A percentile compares a stretch with the other conserved stretches of the same genome.
These are phyloP conservation scores for Ecdyonurus torrentis DNA, from an alignment of 2,888 invertebrate genomes.

Conservation along the genomic window DNA sequence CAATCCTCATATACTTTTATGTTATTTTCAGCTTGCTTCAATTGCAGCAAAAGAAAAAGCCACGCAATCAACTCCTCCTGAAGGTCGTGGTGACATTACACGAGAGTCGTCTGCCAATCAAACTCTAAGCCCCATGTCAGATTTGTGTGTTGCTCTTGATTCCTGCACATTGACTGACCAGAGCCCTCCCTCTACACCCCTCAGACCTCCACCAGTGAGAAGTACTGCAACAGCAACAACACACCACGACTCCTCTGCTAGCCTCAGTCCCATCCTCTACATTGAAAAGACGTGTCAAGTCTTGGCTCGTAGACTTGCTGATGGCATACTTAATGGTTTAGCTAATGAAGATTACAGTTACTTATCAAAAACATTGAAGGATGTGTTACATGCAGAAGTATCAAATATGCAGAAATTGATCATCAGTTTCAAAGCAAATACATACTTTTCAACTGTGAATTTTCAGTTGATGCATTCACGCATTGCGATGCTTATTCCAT, in stretches of 20 bases:
- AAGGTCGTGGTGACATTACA: neutral
- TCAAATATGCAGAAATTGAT: neutral
- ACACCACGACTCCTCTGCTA: neutral
- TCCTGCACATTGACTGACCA: conserved; percentile 34
- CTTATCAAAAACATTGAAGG: neutral
- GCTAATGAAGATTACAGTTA: neutral
- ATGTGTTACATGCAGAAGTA: neutral
- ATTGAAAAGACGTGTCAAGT: conserved; percentile 45
- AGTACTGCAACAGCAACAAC: neutral
- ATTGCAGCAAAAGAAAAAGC: neutral
- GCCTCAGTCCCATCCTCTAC: conserved; percentile 30
- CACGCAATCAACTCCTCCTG: neutral
- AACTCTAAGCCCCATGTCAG: conserved; percentile 35
- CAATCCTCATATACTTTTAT: no score
- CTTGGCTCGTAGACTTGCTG: conserved; percentile 50
- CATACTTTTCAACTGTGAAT: neutral
- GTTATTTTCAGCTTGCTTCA: neutral
- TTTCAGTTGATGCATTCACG: neutral
- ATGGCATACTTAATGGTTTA: conserved; percentile 30
- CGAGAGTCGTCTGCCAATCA: conserved; percentile 13
- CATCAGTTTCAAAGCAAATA: neutral
- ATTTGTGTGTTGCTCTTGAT: conserved; percentile 39
- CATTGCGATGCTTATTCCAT: neutral
- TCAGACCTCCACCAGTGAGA: neutral
- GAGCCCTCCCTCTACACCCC: conserved; percentile 17